Percentiles rank a stretch among this genome's conserved stretches.
Evolutionary conservation across 37 sponge, comb jelly and placozoan genomes (phyloP).

Genomic region (Agelas oroides): DNA sequence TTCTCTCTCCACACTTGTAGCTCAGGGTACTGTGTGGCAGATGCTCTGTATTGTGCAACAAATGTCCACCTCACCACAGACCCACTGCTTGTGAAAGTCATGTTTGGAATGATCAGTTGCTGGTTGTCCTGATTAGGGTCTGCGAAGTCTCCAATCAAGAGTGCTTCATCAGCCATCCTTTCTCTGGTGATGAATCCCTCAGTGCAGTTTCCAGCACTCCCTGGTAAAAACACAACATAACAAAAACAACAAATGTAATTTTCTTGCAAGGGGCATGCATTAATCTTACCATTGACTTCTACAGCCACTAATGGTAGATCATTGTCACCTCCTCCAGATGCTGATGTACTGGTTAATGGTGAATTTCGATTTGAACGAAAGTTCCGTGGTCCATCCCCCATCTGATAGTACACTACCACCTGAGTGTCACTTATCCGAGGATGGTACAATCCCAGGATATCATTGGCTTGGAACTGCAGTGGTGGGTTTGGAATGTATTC

Average conservation of each 20-base stretch:
- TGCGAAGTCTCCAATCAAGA: no score
- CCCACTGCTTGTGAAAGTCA: background rate
- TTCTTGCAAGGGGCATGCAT: no score
- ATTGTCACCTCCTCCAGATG: no score
- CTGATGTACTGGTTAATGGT: no score
- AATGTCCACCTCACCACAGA: background rate
- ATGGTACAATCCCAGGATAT: slow-evolving; percentile 3
- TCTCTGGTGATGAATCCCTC: no score
- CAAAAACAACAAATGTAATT: no score
- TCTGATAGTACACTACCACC: slow-evolving; percentile 5
- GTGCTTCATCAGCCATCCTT: no score
- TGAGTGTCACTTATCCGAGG: background rate
- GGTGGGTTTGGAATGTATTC: background rate
- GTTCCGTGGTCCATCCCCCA: slow-evolving; percentile 5
- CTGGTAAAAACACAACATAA: no score
- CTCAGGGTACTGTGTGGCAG: slow-evolving; percentile 1
- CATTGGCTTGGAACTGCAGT: background rate
- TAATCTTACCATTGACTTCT: background rate
- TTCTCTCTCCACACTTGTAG: background rate
- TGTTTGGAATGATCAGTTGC: background rate
- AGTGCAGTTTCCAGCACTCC: no score
- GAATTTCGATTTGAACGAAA: background rate
- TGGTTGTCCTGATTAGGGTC: no score
- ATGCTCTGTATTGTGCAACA: background rate
- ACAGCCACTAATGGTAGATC: slow-evolving; percentile 3